A percentile compares a stretch with the other conserved stretches of the same genome.
Evolutionary conservation across 1,140 invertebrate genomes (phyloP).

Genomic region (Anastrepha obliqua): DNA sequence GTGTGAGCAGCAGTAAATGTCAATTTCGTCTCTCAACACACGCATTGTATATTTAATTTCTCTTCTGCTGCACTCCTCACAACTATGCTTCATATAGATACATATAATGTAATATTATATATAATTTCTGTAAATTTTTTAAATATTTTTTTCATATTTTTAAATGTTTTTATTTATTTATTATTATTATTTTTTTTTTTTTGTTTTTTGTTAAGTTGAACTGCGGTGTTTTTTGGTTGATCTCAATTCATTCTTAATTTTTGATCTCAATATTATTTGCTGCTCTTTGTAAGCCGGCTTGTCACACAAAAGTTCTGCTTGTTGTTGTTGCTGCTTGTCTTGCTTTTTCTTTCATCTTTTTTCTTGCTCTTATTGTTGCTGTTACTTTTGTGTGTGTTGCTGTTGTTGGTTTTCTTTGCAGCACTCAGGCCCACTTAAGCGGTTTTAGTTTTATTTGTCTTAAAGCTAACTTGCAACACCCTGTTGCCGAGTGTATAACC

Average conservation of each 20-base stretch:
- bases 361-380: not conserved
- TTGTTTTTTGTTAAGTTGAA: constrained; percentile 39
- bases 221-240: constrained; percentile 12
- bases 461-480: constrained; percentile 93
- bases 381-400: not conserved
- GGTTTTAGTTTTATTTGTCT: constrained; percentile 84
- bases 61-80: not conserved
- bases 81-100: constrained; percentile 20
- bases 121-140: constrained; percentile 48
- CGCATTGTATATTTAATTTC: constrained; percentile 31
- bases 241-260: not conserved
- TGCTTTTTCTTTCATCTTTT: not conserved
- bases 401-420: not conserved
- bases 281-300: not conserved
- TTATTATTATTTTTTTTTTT: constrained; percentile 20
- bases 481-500: constrained; percentile 91
- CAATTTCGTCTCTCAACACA: constrained; percentile 39
- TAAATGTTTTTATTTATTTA: not conserved
- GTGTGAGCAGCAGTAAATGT: constrained; percentile 36
- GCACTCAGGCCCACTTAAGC: constrained; percentile 61
- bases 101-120: not conserved
- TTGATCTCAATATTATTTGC: not conserved
- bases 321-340: not conserved
- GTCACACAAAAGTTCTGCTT: not conserved
- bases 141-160: constrained; percentile 40